Evolutionary conservation across 2,797 vertebrate species (phyloP), one percentile per base, ranked within the genome.

Genomic region (Mormyrops boulengeri): DNA sequence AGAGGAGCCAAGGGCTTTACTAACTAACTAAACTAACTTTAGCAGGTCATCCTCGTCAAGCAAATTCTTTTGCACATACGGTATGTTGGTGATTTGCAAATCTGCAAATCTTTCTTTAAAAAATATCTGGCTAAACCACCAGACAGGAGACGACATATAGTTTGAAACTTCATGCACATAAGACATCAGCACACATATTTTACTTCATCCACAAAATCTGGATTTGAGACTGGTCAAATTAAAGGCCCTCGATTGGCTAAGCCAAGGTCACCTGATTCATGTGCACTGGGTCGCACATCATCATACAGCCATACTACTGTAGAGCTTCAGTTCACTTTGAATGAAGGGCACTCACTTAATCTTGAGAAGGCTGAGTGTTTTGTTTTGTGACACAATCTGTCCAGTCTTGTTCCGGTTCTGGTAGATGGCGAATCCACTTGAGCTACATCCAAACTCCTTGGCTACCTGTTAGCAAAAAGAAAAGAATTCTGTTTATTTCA

Each of bases 391-490:
- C 0, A 97, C 93, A 89, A 99, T 97, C 95, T 99, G 98, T 69
- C 96, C 98, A 0, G 98, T 99, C 95, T 97, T 97, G 95, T 99
- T 97, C 92, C 98, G 97, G 93, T 99, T 99, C 95, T 96, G 94
- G 94, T 98, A 99, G 91, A 99, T 93, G 0, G 98, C 98, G 93
- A 99, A 99, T 3, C 98, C 97, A 30, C 98, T 99, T 91, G 97
- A 97, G 91, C 95, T 97, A 94, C 99, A 99, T 6, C 98, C 98
- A 94, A 99, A 99, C 89, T 99, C 98, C 95, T 98, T 97, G 60
- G 96, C 98, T 84, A 99, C 98, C 99, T 99, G 94, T 0, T n/a
- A 60, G 84, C 1, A 19, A 69, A 3, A 50, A 53, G 22, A 30
- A 77, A 77, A 77, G 1, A 77, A 8, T 41, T 6, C 34, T 12